Base-by-base conservation (phyloP, 2,797 vertebrate species). In the Sternotherus odoratus region DNA sequence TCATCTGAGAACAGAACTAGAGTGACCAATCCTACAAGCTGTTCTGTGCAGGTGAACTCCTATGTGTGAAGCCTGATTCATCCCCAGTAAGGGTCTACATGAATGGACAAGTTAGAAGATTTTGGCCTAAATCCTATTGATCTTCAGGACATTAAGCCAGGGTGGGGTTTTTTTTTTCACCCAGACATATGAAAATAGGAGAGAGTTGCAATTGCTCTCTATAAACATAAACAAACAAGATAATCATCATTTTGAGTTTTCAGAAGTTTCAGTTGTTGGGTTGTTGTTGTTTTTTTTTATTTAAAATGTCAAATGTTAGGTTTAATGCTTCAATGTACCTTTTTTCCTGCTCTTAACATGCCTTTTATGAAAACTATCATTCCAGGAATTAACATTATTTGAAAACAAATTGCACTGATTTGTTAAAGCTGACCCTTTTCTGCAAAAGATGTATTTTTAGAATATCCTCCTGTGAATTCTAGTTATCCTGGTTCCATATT, bases 401-500 rank as follows among this genome's bases (percentile, higher is more conserved):
- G 36, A 43, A 72, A 53, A 72, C 12, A 43, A 33, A 7, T 72
- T 72, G n/a, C 66, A 39, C 13, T 60, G 23, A 84, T 83, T 2
- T 87, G 80, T 53, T 53, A 74, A 6, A 8, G 16, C 80, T 88
- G 87, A 39, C 5, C 79, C 10, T 93, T 85, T 91, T 86, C 78
- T 91, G 17, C 43, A 56, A 63, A 79, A 82, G 1, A 13, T 77
- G 10, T 12, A 74, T 77, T 87, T 87, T 88, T 85, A 81, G 12
- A 77, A 7, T 23, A 50, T 60, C 81, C 3, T 87, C 3, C 16
- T 50, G 57, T 88, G 74, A 28, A 3, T 91, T 91, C 51, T 46
- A 54, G 36, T 63, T 79, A 83, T 92, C 26, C 53, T 95, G 53
- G 28, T 85, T 96, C 74, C 26, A 88, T 92, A 6, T 94, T 92